Percentiles rank a stretch among this genome's conserved stretches.
phyloP scores from a whole-genome alignment of 2,113 vertebrate species.

The Shinisaurus crocodilurus region DNA sequence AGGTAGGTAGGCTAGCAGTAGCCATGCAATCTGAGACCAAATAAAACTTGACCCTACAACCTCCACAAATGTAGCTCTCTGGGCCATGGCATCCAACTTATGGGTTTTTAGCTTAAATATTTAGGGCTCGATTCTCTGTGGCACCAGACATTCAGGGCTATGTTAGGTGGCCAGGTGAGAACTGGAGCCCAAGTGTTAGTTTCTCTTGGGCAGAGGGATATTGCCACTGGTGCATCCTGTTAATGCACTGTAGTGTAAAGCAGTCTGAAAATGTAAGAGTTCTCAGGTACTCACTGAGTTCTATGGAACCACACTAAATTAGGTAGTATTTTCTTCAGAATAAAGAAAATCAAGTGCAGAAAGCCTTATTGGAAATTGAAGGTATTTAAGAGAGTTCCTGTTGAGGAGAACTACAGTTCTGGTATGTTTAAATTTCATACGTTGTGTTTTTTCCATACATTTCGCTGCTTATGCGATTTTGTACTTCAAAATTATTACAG shows the following conservation, averaged over 20 bases:
- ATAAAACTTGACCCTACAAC: background rate
- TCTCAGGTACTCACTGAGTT: background rate
- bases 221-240: background rate
- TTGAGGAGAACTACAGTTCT: conserved; percentile 5
- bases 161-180: background rate
- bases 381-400: background rate
- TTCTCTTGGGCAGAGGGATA: background rate
- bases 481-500: background rate
- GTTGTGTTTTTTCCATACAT: background rate
- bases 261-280: background rate
- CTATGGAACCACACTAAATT: background rate
- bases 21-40: background rate
- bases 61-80: background rate
- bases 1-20: background rate
- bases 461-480: background rate
- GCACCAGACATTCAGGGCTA: too few relatives aligned
- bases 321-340: background rate
- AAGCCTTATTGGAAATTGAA: background rate
- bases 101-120: background rate
- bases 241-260: background rate
- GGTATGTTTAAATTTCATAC: background rate
- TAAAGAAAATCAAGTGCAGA: background rate
- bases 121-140: background rate
- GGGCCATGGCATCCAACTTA: background rate
- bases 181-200: background rate